Evolutionary conservation across 2,888 invertebrate species (phyloP), one percentile per base, ranked within the genome.

Genomic region (Papilio gigon): DNA sequence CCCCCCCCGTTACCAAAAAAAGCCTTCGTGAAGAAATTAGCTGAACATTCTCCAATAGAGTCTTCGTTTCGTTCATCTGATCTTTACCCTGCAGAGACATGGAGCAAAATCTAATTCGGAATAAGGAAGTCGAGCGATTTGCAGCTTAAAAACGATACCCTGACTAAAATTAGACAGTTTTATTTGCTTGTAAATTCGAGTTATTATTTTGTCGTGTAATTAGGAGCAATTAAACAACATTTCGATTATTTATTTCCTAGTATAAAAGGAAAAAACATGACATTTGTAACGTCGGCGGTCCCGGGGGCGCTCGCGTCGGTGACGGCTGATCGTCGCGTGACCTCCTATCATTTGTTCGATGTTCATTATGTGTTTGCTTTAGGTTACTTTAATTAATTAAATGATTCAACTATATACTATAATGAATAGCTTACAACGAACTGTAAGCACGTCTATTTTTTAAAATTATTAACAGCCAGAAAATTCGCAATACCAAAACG

Each of bases 291-390:
- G 47, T 59, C n/a, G 35, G 12, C 17, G 20, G 22, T 14, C 65
- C 65, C 59, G 58, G 64, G 42, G 33, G 68, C 78, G 79, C 66
- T 47, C 47, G 47, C 79, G 74, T 75, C 78, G 80, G 73, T 73
- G 78, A 69, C 75, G 58, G 70, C 68, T 76, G 75, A 72, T 35
- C 64, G 60, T 78, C 73, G 70, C 75, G 74, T 81, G 84, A 84
- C 83, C 84, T 82, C 77, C 84, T 84, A 84, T 84, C 83, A 76
- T 68, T 74, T 67, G 74, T 61, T 63, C 69, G 71, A 62, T 70
- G 71, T 73, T 70, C 47, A 61, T 58, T 69, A 71, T 74, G 71
- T 76, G 74, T 76, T 77, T 76, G 74, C 73, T 73, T 76, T 73
- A 75, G 22, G 22, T 33, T 40, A 35, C 37, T 59, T 68, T 68